A percentile compares a stretch with the other conserved stretches of the same genome.
Conservation (phyloP, 2,888 invertebrate genomes). For the Agrilus mali region DNA sequence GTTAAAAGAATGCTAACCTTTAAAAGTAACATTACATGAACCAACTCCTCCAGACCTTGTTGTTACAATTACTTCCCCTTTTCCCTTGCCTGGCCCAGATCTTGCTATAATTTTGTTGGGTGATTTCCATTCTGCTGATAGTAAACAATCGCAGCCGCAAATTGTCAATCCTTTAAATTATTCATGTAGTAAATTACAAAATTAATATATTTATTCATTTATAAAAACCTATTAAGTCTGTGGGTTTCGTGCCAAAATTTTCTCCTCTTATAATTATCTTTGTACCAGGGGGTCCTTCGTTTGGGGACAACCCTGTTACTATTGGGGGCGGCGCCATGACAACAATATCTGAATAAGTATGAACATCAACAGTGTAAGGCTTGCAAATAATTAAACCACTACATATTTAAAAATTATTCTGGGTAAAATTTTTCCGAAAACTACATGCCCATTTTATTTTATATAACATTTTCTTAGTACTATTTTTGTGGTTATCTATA, state of each 20-base stretch:
- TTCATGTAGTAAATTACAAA: no score
- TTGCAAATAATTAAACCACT: no score
- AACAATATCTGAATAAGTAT: neutral
- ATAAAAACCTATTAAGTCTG: constrained; percentile 77
- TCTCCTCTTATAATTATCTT: constrained; percentile 91
- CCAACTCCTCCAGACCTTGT: constrained; percentile 80
- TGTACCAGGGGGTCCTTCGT: constrained; percentile 96
- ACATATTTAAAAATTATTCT: no score
- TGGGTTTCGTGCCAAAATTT: constrained; percentile 74
- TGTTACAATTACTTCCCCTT: constrained; percentile 83
- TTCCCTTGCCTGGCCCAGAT: constrained; percentile 82
- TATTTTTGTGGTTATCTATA: no score
- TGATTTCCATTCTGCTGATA: constrained; percentile 97
- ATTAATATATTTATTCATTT: no score
- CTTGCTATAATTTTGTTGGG: constrained; percentile 93
- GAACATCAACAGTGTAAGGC: neutral
- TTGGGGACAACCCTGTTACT: constrained; percentile 95
- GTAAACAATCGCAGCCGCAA: constrained; percentile 87
- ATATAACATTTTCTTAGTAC: no score
- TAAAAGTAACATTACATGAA: constrained; percentile 78
- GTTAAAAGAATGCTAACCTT: constrained; percentile 38
- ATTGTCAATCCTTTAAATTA: constrained; percentile 69
- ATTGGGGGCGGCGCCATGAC: constrained; percentile 66
- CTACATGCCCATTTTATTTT: no score
- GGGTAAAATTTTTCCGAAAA: no score